Base-by-base conservation (phyloP, 2,888 invertebrate genomes). In the Lottia scabra region DNA sequence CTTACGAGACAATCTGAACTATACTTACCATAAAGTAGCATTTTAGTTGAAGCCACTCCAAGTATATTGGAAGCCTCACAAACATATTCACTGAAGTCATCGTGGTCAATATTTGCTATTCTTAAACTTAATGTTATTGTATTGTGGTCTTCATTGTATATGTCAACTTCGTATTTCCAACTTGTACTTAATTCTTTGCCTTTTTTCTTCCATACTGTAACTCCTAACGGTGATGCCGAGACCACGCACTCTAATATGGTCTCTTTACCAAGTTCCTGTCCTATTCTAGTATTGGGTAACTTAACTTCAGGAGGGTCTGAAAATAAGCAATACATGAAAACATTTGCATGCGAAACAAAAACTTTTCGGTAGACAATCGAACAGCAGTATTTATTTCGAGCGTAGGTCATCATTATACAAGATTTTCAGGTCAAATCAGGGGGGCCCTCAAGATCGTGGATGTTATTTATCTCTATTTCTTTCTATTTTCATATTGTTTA, bases 171-270 rank as follows among this genome's bases (percentile, higher is more conserved):
- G 69, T 68, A 80, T 74, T 65, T 83, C 76, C 67, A 79, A 64
- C 78, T 77, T 71, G 79, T 82, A 48, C 75, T 76, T 27, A 86
- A 78, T 65, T 70, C 73, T 16, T 70, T 65, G 0, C 79, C 80
- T 30, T 79, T 76, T 64, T 80, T 80, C 63, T 78, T 74, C 87
- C 87, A 87, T 45, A 73, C 75, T 45, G 82, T 84, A 45, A 75
- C 74, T 3, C 81, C 80, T 0, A 83, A 81, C 8, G 87, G 87
- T 48, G 82, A 82, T 65, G 86, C 85, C 19, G 84, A 82, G 63
- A 87, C 85, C 67, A 78, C 76, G 68, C 87, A 87, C 68, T 87
- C 86, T 64, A 87, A 75, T 38, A 87, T 84, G 8, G 87, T 87
- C 56, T 85, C 85, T 68, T 83, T 85, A 19, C 85, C 84, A 65